Evolutionary conservation across 2,113 vertebrate genomes (phyloP).

Genomic region (Polypterus senegalus): DNA sequence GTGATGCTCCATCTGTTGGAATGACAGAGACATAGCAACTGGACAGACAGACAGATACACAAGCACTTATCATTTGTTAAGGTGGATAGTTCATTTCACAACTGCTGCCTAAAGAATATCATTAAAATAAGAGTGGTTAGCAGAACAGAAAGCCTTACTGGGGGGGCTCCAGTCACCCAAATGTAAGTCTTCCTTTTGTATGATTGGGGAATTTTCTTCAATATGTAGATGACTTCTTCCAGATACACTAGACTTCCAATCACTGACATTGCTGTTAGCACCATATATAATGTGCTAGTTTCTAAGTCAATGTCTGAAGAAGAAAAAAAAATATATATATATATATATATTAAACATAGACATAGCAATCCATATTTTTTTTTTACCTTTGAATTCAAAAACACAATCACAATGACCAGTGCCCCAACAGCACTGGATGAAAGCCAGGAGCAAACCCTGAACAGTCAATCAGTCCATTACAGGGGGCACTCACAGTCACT

Average conservation of each 20-base stretch:
- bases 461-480: no score
- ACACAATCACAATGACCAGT: no score
- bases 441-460: no score
- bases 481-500: no score
- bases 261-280: constrained; percentile 7
- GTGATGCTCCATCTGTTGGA: no score
- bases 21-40: no score
- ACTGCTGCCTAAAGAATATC: not conserved
- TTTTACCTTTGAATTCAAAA: no score
- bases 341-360: not conserved
- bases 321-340: not conserved
- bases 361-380: no score
- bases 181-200: constrained; percentile 11
- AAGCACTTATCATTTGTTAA: not conserved
- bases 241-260: constrained; percentile 6
- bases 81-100: not conserved
- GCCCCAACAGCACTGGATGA: no score
- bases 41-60: no score
- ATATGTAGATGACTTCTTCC: constrained; percentile 7
- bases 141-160: constrained; percentile 1
- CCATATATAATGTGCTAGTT: not conserved
- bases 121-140: not conserved
- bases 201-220: constrained; percentile 1
- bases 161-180: constrained; percentile 11
- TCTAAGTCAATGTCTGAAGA: constrained; percentile 4